Evolutionary conservation across 2,113 vertebrate species (phyloP), one percentile per base, ranked within the genome.

Genomic region (Progne subis): DNA sequence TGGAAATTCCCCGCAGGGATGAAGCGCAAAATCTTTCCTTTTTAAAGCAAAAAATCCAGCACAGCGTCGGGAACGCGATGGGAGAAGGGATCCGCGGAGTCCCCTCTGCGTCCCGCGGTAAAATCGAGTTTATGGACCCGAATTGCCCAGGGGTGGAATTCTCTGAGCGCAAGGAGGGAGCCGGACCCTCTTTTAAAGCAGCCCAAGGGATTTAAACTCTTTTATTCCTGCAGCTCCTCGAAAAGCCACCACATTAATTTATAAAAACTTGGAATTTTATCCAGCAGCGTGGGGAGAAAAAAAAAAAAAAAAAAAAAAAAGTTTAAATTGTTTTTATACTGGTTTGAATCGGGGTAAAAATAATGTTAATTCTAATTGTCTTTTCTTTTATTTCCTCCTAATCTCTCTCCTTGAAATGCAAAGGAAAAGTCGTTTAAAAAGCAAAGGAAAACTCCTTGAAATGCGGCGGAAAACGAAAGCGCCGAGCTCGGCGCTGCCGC

Each of bases 51-150:
- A 82, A 78, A 78, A 59, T n/a, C 70, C 17, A 4, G 64, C 56
- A 2, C 23, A n/a, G 69, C 78, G 0, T 2, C 12, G 5, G 71
- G 64, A 6, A 0, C 21, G 43, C 25, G 41, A 6, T 0, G 63
- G 68, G 65, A 70, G 44, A 63, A 53, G 78, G 76, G 89, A 88
- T 75, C 56, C 50, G 2, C 56, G 82, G 83, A 92, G 68, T 39
- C 72, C 63, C 12, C 6, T 47, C 70, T n/a, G 67, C 76, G 18
- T 19, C 17, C 79, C 63, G 29, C 18, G 2, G 0, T 5, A 74
- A 95, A 92, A 87, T 16, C 24, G 26, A 67, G 23, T 75, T 95
- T 76, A 55, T 6, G 70, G 44, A 26, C 50, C 61, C 71, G 29
- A 94, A 90, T 23, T 7, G 7, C n/a, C 24, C 46, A 1, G n/a